Evolutionary conservation across 2,113 vertebrate genomes (phyloP).

Genomic region (Sinocyclocheilus rhinocerous): DNA sequence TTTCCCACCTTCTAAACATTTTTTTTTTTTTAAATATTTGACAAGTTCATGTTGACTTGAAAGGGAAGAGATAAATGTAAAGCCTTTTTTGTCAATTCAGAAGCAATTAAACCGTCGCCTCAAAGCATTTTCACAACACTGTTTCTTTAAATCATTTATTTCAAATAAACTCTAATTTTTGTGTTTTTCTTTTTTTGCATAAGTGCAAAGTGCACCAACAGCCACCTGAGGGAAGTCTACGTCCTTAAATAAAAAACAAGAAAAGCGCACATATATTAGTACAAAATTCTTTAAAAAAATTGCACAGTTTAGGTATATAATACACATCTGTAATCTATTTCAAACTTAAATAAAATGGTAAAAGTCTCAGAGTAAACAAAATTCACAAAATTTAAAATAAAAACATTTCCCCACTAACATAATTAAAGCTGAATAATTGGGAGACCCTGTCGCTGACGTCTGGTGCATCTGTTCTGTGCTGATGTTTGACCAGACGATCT

Average conservation of each 20-base stretch:
- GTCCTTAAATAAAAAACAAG: slow-evolving; percentile 97
- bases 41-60: not conserved
- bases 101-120: not conserved
- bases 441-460: slow-evolving; percentile 92
- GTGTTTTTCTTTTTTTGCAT: slow-evolving; percentile 75
- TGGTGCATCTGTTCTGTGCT: slow-evolving; percentile 95
- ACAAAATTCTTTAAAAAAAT: slow-evolving; percentile 99
- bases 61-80: not conserved
- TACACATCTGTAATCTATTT: slow-evolving; percentile 93
- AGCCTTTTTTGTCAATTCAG: too few relatives aligned
- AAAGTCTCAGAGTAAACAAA: slow-evolving; percentile 95
- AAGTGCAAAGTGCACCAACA: slow-evolving; percentile 89
- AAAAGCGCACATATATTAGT: slow-evolving; percentile 94
- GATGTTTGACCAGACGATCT: slow-evolving; percentile 94
- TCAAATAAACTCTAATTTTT: slow-evolving; percentile 72
- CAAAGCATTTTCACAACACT: not conserved
- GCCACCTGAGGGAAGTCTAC: slow-evolving; percentile 90
- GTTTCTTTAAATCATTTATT: slow-evolving; percentile 79
- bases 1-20: not conserved
- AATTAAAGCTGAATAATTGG: slow-evolving; percentile 97
- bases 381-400: slow-evolving; percentile 79
- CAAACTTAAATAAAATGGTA: slow-evolving; percentile 92
- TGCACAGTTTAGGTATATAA: slow-evolving; percentile 89
- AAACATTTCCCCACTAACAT: slow-evolving; percentile 83
- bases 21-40: not conserved